phyloP scores from a whole-genome alignment of 2,797 vertebrate genomes.

The Scyliorhinus canicula region DNA sequence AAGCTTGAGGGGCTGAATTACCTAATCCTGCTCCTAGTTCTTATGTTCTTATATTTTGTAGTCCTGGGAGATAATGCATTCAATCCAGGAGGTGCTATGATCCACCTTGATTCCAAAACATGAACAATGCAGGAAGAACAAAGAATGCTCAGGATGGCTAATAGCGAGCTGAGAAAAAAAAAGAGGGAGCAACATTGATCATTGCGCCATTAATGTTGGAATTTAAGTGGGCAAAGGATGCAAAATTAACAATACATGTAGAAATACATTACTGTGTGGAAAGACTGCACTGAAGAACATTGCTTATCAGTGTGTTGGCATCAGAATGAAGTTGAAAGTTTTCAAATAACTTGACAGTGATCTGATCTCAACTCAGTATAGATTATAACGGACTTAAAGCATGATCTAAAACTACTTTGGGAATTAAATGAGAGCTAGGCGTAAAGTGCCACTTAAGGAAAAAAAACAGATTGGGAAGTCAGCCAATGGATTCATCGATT shows the following conservation, averaged over 20 bases:
- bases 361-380: background rate
- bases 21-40: too few relatives aligned
- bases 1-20: too few relatives aligned
- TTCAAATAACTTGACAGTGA: background rate
- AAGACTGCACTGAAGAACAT: background rate
- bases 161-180: background rate
- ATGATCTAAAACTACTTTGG: background rate
- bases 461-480: background rate
- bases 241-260: background rate
- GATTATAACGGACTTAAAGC: background rate
- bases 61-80: background rate
- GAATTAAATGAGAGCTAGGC: background rate
- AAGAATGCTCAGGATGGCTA: background rate
- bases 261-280: background rate
- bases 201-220: background rate
- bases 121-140: background rate
- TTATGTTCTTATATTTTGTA: too few relatives aligned
- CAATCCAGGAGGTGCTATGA: background rate
- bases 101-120: background rate
- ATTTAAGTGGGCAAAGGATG: background rate
- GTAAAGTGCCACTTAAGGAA: conserved; percentile 3
- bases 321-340: background rate
- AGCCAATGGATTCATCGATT: background rate
- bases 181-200: background rate
- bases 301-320: background rate